phyloP scores from a whole-genome alignment of 2,888 invertebrate genomes.

The Pecten maximus region DNA sequence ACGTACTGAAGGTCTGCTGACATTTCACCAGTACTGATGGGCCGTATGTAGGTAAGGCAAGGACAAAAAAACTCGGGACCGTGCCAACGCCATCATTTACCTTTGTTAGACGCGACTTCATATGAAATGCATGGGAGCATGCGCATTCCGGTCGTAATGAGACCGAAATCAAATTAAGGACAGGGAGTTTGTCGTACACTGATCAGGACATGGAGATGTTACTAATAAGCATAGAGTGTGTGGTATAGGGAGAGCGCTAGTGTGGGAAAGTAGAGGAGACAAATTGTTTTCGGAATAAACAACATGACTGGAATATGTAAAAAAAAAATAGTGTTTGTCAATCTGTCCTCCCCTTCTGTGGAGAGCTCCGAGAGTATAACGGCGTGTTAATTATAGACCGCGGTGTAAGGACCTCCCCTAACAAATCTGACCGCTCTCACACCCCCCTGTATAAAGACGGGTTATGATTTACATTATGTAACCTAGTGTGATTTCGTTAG shows the following conservation, averaged over 20 bases:
- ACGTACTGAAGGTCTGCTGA: neutral
- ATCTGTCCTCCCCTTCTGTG: neutral
- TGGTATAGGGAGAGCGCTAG: neutral
- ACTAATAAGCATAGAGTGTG: constrained; percentile 14
- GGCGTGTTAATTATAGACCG: neutral
- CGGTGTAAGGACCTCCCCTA: neutral
- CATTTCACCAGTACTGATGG: neutral
- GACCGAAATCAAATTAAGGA: constrained; percentile 20
- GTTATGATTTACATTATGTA: neutral
- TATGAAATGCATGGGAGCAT: constrained; percentile 29
- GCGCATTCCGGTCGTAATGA: constrained; percentile 33
- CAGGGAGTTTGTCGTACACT: neutral
- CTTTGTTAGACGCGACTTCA: constrained; percentile 17
- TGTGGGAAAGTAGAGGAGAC: constrained; percentile 28
- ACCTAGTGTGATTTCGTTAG: neutral
- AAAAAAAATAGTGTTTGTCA: neutral
- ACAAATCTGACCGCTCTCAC: constrained; percentile 1
- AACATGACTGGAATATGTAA: constrained; percentile 23
- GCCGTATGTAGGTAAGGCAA: neutral
- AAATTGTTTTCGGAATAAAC: constrained; percentile 33
- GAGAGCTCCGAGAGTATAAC: neutral
- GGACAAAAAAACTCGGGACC: constrained; percentile 10
- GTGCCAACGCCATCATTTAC: constrained; percentile 16
- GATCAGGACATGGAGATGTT: neutral
- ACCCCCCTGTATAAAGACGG: neutral